Conservation (phyloP, 2,888 invertebrate genomes). For the Troglohyphantes excavatus region DNA sequence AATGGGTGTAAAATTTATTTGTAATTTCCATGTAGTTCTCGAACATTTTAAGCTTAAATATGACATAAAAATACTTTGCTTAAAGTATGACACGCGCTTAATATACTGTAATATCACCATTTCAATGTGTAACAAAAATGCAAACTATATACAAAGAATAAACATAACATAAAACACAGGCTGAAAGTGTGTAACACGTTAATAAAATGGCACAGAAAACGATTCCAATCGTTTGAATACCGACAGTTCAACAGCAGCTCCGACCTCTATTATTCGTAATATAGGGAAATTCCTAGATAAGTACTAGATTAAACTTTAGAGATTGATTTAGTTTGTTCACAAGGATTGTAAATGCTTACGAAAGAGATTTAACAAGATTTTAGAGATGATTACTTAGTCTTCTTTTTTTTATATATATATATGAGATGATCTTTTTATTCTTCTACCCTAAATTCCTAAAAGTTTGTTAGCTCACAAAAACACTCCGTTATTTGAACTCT, state of each 20-base stretch:
- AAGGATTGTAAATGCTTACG: slow-evolving; percentile 72
- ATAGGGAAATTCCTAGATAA: slow-evolving; percentile 66
- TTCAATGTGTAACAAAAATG: not conserved
- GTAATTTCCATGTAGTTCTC: too few relatives aligned
- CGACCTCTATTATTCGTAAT: slow-evolving; percentile 66
- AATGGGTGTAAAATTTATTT: too few relatives aligned
- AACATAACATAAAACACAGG: not conserved
- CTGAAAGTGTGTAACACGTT: not conserved
- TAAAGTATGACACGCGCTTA: not conserved
- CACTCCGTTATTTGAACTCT: slow-evolving; percentile 17
- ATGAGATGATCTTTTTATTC: slow-evolving; percentile 48
- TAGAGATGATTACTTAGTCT: slow-evolving; percentile 65
- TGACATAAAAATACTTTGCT: too few relatives aligned
- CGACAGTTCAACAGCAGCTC: slow-evolving; percentile 51
- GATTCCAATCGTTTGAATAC: not conserved
- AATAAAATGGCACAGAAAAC: too few relatives aligned
- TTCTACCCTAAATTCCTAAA: slow-evolving; percentile 60
- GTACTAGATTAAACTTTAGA: slow-evolving; percentile 69
- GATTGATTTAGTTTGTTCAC: slow-evolving; percentile 69
- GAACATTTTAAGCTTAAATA: too few relatives aligned
- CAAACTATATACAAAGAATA: too few relatives aligned
- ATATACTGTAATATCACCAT: not conserved
- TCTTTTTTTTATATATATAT: not conserved
- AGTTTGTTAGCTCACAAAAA: slow-evolving; percentile 52
- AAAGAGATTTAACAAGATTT: slow-evolving; percentile 74